Base-by-base conservation (phyloP, 2,888 invertebrate species). In the Cheilosia impressa region DNA sequence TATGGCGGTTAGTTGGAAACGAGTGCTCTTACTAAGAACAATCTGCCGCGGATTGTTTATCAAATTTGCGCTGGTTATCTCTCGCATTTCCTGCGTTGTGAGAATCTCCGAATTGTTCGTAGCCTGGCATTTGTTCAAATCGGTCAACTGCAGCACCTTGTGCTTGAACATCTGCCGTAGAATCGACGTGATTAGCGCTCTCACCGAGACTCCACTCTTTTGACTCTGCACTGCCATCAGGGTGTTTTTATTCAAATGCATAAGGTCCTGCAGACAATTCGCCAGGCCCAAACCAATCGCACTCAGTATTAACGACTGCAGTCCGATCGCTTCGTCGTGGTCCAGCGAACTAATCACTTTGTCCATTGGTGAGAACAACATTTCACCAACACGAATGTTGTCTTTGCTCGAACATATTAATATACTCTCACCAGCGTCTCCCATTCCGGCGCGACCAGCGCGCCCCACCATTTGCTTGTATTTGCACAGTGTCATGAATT, bases 401-500 rank as follows among this genome's bases (percentile, higher is more conserved):
- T 97, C 96, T 41, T 92, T 91, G 34, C 92, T 92, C 71, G 94
- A 93, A 88, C 96, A 95, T 47, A 98, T 95, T n/a, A 98, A 93
- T 90, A 98, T 96, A 90, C 98, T 98, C 90, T 98, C 98, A 88
- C 96, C 98, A 9, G 94, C 93, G 66, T 95, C 91, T 41, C 96
- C 96, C 87, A 97, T 93, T 1, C 98, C 98, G 0, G 98, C 97
- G 80, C 99, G 94, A 0, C 99, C 99, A 5, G 99, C 99, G 68
- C 99, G 93, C 1, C 99, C 99, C 69, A 95, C 95, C 99, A 99
- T 99, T 94, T 99, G 99, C 87, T 98, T 96, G 92, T 99, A 99
- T 87, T 95, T 94, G 87, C 96, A 95, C 27, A 96, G 93, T 63
- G 95, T 94, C 81, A 99, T 93, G 89, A 96, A 95, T 22, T 94